phyloP scores from a whole-genome alignment of 2,797 vertebrate genomes.

The Pachyuromys duprasi region DNA sequence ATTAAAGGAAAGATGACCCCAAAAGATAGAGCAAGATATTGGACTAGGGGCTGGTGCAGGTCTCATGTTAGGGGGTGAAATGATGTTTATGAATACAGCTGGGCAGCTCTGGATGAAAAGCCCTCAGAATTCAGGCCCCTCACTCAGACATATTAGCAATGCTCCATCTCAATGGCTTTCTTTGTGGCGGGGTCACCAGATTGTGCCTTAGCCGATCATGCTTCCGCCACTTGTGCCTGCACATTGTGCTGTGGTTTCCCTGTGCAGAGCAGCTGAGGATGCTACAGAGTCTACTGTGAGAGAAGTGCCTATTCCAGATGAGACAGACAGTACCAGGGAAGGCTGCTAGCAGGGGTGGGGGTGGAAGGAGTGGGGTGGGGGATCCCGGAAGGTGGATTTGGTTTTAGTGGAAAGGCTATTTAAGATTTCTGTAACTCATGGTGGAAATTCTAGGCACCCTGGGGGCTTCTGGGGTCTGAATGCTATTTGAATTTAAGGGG shows the following conservation, averaged over 20 bases:
- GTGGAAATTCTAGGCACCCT: constrained; percentile 48
- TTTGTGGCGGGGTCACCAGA: background rate
- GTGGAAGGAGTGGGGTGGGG: background rate
- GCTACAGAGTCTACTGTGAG: background rate
- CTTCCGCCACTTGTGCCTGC: background rate
- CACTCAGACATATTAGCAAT: background rate
- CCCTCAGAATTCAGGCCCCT: background rate
- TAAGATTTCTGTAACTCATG: constrained; percentile 44
- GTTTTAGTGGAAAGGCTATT: constrained; percentile 42
- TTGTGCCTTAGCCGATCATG: background rate
- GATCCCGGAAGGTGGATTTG: background rate
- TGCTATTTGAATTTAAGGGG: constrained; percentile 31
- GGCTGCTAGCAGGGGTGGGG: background rate
- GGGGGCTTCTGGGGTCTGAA: background rate
- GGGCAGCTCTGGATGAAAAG: background rate
- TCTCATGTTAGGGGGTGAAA: fast-evolving
- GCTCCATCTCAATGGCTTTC: background rate
- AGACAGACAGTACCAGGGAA: background rate
- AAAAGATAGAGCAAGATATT: background rate
- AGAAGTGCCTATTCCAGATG: background rate
- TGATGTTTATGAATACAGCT: background rate
- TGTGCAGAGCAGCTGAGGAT: background rate
- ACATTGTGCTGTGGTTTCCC: background rate
- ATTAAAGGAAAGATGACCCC: background rate
- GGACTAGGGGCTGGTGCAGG: background rate